phyloP scores from a whole-genome alignment of 1,140 invertebrate species.

The Psilanteris sp. region DNA sequence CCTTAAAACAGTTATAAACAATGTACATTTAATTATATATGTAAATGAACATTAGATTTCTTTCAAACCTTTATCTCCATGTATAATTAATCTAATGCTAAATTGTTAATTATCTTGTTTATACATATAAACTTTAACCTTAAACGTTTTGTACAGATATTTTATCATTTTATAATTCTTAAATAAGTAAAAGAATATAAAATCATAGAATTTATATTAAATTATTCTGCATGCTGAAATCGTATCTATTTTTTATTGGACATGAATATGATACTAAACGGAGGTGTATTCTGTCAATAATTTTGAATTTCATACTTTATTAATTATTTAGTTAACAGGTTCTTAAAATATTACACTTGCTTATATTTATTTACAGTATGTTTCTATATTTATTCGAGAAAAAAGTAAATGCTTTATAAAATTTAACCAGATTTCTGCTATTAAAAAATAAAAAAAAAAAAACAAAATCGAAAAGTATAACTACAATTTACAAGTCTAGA shows the following conservation, averaged over 20 bases:
- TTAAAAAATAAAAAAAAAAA: slow-evolving; percentile 24
- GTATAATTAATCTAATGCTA: slow-evolving; percentile 5
- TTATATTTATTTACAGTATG: slow-evolving; percentile 39
- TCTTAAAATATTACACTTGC: slow-evolving; percentile 18
- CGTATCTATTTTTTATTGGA: too few relatives aligned
- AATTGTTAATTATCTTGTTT: too few relatives aligned
- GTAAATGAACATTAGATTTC: slow-evolving; percentile 29
- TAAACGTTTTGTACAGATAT: too few relatives aligned
- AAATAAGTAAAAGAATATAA: too few relatives aligned
- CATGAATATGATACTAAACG: too few relatives aligned
- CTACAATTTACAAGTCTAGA: slow-evolving; percentile 41
- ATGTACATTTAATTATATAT: too few relatives aligned
- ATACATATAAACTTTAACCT: too few relatives aligned
- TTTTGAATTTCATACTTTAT: slow-evolving; percentile 47
- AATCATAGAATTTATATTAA: not conserved
- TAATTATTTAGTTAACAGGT: slow-evolving; percentile 12
- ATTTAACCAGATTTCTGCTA: slow-evolving; percentile 29
- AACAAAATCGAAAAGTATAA: slow-evolving; percentile 18
- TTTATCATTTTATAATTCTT: too few relatives aligned
- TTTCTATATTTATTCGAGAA: slow-evolving; percentile 24
- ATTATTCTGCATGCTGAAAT: not conserved
- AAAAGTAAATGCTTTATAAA: slow-evolving; percentile 54
- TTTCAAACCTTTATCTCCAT: slow-evolving; percentile 4
- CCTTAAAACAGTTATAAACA: not conserved
- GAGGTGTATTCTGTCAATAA: too few relatives aligned